Conservation (phyloP, 2,113 vertebrate genomes). For the Ptyas mucosa region DNA sequence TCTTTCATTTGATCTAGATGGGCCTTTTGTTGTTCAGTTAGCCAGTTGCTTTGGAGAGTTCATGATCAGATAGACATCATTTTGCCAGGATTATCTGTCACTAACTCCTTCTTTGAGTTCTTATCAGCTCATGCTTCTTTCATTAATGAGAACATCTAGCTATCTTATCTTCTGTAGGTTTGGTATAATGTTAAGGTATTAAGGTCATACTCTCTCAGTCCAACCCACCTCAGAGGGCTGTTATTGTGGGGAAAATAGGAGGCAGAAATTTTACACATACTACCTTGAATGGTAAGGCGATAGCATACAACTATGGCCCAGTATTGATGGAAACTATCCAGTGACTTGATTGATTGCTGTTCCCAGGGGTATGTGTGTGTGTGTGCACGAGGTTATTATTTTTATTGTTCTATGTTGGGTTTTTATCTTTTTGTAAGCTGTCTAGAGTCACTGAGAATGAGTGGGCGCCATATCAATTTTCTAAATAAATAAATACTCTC, state of each 20-base stretch:
- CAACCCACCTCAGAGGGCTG: neutral
- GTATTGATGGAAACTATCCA: neutral
- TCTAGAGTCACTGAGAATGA: neutral
- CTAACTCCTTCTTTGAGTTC: neutral
- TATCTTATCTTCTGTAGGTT: neutral
- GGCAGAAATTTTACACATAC: neutral
- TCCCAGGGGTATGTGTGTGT: no score
- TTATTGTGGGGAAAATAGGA: neutral
- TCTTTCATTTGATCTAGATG: neutral
- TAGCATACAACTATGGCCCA: neutral
- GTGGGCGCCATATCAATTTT: neutral
- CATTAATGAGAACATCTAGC: neutral
- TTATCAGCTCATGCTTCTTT: neutral
- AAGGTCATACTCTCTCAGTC: neutral
- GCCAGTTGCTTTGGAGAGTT: neutral
- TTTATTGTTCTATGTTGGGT: neutral
- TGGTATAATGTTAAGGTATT: neutral
- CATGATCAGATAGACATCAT: neutral
- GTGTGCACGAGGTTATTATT: neutral
- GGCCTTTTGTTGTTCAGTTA: neutral
- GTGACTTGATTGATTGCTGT: neutral
- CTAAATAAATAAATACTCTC: neutral
- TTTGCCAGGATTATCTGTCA: neutral
- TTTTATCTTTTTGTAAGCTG: neutral
- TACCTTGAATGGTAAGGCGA: neutral